Conservation (phyloP, 2,888 invertebrate genomes). For the Tinea pellionella region DNA sequence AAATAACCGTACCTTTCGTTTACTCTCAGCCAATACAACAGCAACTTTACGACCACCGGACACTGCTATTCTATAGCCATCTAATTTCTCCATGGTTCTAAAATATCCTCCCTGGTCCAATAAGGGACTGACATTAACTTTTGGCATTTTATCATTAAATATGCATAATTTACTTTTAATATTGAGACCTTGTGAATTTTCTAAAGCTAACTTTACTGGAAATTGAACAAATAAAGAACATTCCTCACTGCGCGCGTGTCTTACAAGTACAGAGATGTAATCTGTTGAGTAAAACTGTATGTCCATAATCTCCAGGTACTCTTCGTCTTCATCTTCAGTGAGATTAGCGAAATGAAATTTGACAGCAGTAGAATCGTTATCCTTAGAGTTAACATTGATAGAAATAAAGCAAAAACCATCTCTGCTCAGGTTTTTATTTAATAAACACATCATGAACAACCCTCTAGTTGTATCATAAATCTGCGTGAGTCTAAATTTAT, state of each 20-base stretch:
- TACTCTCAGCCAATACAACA: conserved; percentile 83
- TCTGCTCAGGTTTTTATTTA: conserved; percentile 41
- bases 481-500: conserved; percentile 55
- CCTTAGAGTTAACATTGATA: conserved; percentile 48
- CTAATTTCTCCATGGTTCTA: conserved; percentile 75
- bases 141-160: conserved; percentile 53
- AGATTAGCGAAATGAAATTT: conserved; percentile 63
- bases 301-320: conserved; percentile 70
- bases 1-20: conserved; percentile 84
- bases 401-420: conserved; percentile 64
- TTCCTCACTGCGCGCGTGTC: conserved; percentile 57
- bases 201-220: conserved; percentile 53
- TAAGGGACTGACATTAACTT: conserved; percentile 64
- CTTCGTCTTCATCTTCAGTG: conserved; percentile 37
- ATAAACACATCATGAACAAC: conserved; percentile 62
- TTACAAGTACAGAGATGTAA: conserved; percentile 77
- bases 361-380: conserved; percentile 53
- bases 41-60: conserved; percentile 87
- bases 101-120: conserved; percentile 63
- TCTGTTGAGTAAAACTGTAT: conserved; percentile 81
- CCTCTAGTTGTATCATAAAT: conserved; percentile 57
- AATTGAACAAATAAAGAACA: conserved; percentile 60
- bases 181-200: conserved; percentile 49
- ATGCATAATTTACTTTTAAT: conserved; percentile 47
- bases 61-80: conserved; percentile 79